A percentile compares a stretch with the other conserved stretches of the same genome.
phyloP scores from a whole-genome alignment of 1,140 invertebrate species.

The Physella acuta region DNA sequence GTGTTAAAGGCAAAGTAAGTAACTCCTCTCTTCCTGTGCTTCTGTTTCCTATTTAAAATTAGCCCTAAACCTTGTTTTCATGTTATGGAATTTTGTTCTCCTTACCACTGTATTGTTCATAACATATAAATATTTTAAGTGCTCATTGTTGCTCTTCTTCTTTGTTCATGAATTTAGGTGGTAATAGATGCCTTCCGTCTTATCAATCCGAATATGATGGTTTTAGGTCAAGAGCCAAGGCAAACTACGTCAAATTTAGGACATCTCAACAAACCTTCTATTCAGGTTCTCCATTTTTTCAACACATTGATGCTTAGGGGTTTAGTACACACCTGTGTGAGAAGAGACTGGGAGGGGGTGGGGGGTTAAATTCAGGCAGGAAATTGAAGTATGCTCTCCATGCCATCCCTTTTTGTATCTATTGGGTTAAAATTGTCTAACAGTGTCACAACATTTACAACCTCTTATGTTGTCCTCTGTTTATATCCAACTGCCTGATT shows the following conservation, averaged over 20 bases:
- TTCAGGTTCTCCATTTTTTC: neutral
- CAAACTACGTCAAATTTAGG: conserved; percentile 99
- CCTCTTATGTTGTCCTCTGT: no score
- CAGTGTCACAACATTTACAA: neutral
- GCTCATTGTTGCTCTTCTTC: neutral
- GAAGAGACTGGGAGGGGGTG: no score
- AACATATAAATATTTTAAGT: neutral
- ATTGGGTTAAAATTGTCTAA: neutral
- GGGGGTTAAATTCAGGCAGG: no score
- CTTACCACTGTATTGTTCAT: neutral
- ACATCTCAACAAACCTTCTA: conserved; percentile 86
- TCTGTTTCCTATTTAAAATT: neutral
- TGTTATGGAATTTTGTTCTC: neutral
- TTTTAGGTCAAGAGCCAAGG: conserved; percentile 95
- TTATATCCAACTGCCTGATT: no score
- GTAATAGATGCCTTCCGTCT: conserved; percentile 70
- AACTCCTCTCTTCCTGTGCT: neutral
- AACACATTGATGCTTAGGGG: neutral
- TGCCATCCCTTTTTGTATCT: no score
- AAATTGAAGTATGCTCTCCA: no score
- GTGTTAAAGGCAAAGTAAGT: conserved; percentile 83
- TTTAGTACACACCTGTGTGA: neutral
- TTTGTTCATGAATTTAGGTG: conserved; percentile 50
- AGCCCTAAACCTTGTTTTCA: no score
- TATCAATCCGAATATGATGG: conserved; percentile 99